Evolutionary conservation across 2,797 vertebrate genomes (phyloP).

Genomic region (Periophthalmus magnuspinnatus): DNA sequence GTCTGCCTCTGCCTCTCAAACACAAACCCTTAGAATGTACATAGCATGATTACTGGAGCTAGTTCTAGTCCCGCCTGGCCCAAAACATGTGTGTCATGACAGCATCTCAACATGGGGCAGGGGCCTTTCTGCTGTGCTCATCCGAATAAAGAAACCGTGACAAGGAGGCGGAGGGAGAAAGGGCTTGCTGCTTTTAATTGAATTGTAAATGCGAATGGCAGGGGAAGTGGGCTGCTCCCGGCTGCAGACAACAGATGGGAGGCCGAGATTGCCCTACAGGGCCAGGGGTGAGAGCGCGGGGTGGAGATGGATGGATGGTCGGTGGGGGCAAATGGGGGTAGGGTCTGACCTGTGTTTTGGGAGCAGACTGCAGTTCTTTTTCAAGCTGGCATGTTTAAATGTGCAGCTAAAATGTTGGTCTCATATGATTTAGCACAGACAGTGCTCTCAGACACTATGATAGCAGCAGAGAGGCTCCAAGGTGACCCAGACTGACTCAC

Average conservation of each 20-base stretch:
- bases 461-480: not conserved
- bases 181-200: conserved; percentile 81
- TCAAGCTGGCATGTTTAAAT: conserved; percentile 27
- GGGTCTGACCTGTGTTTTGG: conserved; percentile 64
- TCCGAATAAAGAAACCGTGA: conserved; percentile 53
- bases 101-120: conserved; percentile 61
- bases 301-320: conserved; percentile 66
- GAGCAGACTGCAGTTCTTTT: conserved; percentile 44
- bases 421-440: not conserved
- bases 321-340: conserved; percentile 55
- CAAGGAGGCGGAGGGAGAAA: conserved; percentile 56
- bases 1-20: conserved; percentile 45
- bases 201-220: conserved; percentile 82
- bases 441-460: not conserved
- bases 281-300: conserved; percentile 62
- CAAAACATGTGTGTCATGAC: conserved; percentile 68
- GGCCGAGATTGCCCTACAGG: conserved; percentile 76
- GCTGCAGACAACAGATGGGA: conserved; percentile 83
- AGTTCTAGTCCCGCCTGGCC: conserved; percentile 30
- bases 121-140: conserved; percentile 67
- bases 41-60: conserved; percentile 56
- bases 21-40: conserved; percentile 45
- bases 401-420: not conserved
- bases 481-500: not conserved
- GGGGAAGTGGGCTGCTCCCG: conserved; percentile 67